A percentile compares a stretch with the other conserved stretches of the same genome.
phyloP scores from a whole-genome alignment of 1,140 invertebrate genomes.

The Psilanteris sp. region DNA sequence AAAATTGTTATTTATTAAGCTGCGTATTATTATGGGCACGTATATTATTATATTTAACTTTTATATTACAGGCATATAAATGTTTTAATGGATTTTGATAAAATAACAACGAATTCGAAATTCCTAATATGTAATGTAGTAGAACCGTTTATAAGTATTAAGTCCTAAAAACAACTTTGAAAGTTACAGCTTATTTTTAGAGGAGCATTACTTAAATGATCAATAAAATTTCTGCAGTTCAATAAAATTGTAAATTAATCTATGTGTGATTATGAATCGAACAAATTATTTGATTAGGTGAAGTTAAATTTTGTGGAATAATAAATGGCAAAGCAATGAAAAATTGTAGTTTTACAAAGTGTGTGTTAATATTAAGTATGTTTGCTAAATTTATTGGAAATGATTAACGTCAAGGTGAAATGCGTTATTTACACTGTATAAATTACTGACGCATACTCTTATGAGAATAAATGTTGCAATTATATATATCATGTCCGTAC shows the following conservation, averaged over 20 bases:
- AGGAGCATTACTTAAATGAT: constrained; percentile 13
- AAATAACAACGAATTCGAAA: too few species aligned
- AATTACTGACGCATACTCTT: too few species aligned
- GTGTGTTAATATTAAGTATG: neutral
- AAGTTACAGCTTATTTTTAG: constrained; percentile 20
- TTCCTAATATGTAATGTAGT: too few species aligned
- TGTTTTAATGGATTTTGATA: too few species aligned
- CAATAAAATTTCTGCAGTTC: constrained; percentile 15
- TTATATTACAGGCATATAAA: too few species aligned
- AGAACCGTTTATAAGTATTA: too few species aligned
- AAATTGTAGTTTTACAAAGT: neutral
- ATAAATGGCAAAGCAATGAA: constrained; percentile 13
- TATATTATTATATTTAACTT: too few species aligned
- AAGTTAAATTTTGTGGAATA: constrained; percentile 12
- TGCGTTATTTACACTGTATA: constrained; percentile 3
- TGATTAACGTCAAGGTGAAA: constrained; percentile 10
- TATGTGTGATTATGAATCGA: constrained; percentile 19
- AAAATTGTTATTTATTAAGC: too few species aligned
- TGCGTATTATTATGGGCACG: too few species aligned
- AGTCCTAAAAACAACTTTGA: constrained; percentile 19
- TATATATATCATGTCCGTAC: too few species aligned
- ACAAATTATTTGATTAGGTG: constrained; percentile 20
- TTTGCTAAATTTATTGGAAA: constrained; percentile 20
- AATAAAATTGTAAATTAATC: constrained; percentile 15
- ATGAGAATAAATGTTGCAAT: too few species aligned